Evolutionary conservation across 2,113 vertebrate species (phyloP).

Genomic region (Notarius quadriscutis): DNA sequence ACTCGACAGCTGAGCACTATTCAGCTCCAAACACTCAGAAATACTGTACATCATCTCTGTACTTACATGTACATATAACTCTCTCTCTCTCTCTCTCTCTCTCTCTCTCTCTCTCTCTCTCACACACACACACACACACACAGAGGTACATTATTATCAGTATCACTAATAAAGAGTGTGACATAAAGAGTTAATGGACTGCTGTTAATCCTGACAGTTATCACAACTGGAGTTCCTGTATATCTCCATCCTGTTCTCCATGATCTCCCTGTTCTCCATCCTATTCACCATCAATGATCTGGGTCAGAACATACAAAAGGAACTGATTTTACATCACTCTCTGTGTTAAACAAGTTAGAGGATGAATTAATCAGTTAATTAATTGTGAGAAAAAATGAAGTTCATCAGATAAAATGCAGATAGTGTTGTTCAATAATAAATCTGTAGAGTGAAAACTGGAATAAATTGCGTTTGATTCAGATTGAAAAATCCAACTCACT

Average conservation of each 20-base stretch:
- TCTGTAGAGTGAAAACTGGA: too few species aligned
- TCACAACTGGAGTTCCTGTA: constrained; percentile 74
- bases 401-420: background rate
- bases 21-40: background rate
- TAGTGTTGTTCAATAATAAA: too few species aligned
- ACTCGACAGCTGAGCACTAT: constrained; percentile 31
- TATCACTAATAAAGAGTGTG: too few species aligned
- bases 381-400: background rate
- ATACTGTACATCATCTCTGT: background rate
- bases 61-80: background rate
- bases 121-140: background rate
- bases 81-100: too few species aligned
- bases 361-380: background rate
- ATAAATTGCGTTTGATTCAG: background rate
- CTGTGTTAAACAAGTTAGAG: background rate
- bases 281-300: background rate
- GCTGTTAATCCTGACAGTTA: background rate
- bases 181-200: background rate
- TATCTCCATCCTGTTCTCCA: constrained; percentile 59
- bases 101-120: too few species aligned
- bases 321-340: background rate
- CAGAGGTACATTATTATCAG: background rate
- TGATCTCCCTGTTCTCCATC: constrained; percentile 26
- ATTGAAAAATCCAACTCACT: too few species aligned
- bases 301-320: background rate